Conservation (phyloP, 2,797 vertebrate genomes). For the Eupleurogrammus muticus region DNA sequence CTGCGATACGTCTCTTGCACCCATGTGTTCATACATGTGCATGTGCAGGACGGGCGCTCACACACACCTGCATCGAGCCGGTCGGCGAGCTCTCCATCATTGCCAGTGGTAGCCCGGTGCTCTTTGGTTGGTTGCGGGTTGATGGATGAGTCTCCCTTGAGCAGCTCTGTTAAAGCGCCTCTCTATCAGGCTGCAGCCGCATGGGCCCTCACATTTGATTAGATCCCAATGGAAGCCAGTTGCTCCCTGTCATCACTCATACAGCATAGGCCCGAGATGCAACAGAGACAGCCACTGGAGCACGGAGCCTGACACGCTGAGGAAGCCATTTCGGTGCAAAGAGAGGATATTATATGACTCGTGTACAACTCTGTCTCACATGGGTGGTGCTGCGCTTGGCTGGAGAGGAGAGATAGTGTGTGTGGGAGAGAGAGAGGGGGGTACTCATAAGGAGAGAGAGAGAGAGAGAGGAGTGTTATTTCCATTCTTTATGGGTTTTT, state of each 20-base stretch:
- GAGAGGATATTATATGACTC: conserved; percentile 71
- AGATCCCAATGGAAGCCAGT: conserved; percentile 82
- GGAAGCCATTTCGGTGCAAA: conserved; percentile 72
- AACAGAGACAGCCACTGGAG: conserved; percentile 62
- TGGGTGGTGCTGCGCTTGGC: conserved; percentile 60
- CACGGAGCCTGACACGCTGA: conserved; percentile 56
- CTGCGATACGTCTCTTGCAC: conserved; percentile 52
- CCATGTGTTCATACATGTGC: conserved; percentile 26
- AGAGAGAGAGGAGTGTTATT: conserved; percentile 44
- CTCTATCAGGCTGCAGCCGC: conserved; percentile 78
- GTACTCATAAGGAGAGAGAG: conserved; percentile 37
- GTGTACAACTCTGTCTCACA: conserved; percentile 67
- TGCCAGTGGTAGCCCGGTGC: conserved; percentile 70
- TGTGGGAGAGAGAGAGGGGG: conserved; percentile 40
- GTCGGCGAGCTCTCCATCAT: conserved; percentile 77
- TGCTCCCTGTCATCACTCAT: conserved; percentile 80
- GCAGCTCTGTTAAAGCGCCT: conserved; percentile 80
- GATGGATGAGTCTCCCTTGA: conserved; percentile 82
- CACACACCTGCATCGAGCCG: conserved; percentile 60
- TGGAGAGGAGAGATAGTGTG: conserved; percentile 47
- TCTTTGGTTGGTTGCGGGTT: conserved; percentile 80
- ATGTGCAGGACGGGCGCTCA: conserved; percentile 43
- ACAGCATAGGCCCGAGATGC: conserved; percentile 61
- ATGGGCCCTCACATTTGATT: conserved; percentile 83
- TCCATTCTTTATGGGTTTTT: conserved; percentile 50